Base-by-base conservation (phyloP, 2,797 vertebrate species). In the Glyptemys insculpta region DNA sequence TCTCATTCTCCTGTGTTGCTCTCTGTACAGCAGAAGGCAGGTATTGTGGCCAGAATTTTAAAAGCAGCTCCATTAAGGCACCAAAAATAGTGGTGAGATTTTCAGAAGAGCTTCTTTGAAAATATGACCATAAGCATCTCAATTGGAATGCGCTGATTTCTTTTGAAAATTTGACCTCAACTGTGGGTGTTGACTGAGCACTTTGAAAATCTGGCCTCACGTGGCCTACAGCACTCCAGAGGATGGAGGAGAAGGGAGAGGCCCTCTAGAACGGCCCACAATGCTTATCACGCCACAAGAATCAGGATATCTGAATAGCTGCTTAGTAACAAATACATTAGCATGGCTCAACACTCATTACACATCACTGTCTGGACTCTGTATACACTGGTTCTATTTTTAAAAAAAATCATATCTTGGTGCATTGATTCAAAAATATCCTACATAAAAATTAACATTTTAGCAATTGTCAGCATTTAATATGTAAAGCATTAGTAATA, bases 391-490 rank as follows among this genome's bases (percentile, higher is more conserved):
- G 12, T 47, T 76, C 14, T 44, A 5, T 44, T 29, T 29, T 6
- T 41, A 54, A 5, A 50, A 56, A 5, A 37, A 3, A 5, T 2
- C 19, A 56, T 31, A 31, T 6, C 21, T 23, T 56, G 53, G 34
- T 12, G 12, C 19, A 1, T 6, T 2, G 2, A 1, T 37, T 62
- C n/a, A 18, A 76, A 83, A 41, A 0, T n/a, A 41, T 85, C 79
- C 25, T 83, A 21, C 21, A n/a, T 81, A 21, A 89, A 86, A 81
- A 41, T 37, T 2, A 44, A 0, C 11, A n/a, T 68, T 81, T 91
- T 84, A 41, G 8, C 5, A 56, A 6, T 1, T 72, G 10, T 72
- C 65, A 12, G n/a, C 4, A 41, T 34, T 81, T 8, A 47, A 41
- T 56, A 86, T 4, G 3, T 78, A 56, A 41, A 41, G 27, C 27